A percentile compares a stretch with the other conserved stretches of the same genome.
Evolutionary conservation across 53 echinoderm and acorn worm species (phyloP).

Genomic region (Astropecten irregularis): DNA sequence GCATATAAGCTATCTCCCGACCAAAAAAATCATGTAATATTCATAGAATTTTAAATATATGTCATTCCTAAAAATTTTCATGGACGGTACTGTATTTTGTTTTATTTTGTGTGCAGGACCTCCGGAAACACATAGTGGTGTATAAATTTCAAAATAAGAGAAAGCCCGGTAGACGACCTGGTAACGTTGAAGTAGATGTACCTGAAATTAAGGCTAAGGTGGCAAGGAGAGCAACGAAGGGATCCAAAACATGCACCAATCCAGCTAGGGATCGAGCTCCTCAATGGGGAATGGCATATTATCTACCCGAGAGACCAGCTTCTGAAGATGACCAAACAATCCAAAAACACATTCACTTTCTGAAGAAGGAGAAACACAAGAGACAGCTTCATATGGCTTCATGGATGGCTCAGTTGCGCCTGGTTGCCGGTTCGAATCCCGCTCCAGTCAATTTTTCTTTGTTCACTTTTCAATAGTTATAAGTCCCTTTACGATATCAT

Average conservation of each 20-base stretch:
- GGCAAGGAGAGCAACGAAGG: background rate
- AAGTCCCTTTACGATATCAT: too few relatives aligned
- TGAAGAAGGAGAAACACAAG: conserved; percentile 12
- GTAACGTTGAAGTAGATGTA: background rate
- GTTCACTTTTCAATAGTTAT: too few relatives aligned
- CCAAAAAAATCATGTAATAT: too few relatives aligned
- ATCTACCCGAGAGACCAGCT: background rate
- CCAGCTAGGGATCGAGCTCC: background rate
- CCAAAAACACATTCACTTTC: conserved; percentile 13
- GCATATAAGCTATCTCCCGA: too few relatives aligned
- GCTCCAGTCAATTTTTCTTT: too few relatives aligned
- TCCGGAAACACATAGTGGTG: conserved; percentile 43
- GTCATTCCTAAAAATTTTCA: background rate
- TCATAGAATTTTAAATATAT: background rate
- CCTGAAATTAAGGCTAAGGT: conserved; percentile 22
- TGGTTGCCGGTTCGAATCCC: too few relatives aligned
- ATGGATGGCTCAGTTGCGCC: too few relatives aligned
- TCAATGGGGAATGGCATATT: conserved; percentile 21
- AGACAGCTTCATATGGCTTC: too few relatives aligned
- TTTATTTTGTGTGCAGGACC: conserved; percentile 9
- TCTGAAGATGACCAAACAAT: conserved; percentile 22
- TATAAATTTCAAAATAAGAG: conserved; percentile 50
- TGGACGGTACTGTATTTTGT: background rate
- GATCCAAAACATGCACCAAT: too few relatives aligned
- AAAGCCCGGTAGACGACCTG: too few relatives aligned